Evolutionary conservation across 1,140 invertebrate genomes (phyloP).

Genomic region (Philopotamus ludificatus): DNA sequence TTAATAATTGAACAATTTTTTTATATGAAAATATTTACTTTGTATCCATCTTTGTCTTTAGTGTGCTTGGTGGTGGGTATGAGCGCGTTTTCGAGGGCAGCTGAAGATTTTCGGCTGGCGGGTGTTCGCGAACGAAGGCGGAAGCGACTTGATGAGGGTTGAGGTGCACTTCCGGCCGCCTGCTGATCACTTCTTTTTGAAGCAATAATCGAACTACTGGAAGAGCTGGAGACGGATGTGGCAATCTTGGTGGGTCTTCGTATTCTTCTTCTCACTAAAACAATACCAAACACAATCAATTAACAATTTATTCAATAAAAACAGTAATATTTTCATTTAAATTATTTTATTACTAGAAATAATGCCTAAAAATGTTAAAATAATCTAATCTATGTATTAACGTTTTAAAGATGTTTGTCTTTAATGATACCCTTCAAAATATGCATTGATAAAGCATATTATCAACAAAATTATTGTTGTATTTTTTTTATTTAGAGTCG

Average conservation of each 20-base stretch:
- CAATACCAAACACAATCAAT: no score
- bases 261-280: constrained; percentile 58
- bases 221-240: constrained; percentile 51
- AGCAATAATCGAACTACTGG: constrained; percentile 42
- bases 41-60: constrained; percentile 65
- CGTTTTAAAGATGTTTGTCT: no score
- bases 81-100: constrained; percentile 61
- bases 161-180: constrained; percentile 43
- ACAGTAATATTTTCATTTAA: no score
- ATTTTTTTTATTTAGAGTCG: no score
- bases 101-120: constrained; percentile 59
- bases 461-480: no score
- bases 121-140: constrained; percentile 51
- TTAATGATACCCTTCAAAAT: no score
- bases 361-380: no score
- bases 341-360: no score
- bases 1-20: no score
- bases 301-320: no score
- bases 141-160: constrained; percentile 67
- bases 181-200: constrained; percentile 26
- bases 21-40: constrained; percentile 48
- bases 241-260: constrained; percentile 57
- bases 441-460: no score
- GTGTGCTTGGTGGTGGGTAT: constrained; percentile 56
- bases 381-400: no score